Evolutionary conservation across 1,140 invertebrate species (phyloP).

Genomic region (Nymphalis io): DNA sequence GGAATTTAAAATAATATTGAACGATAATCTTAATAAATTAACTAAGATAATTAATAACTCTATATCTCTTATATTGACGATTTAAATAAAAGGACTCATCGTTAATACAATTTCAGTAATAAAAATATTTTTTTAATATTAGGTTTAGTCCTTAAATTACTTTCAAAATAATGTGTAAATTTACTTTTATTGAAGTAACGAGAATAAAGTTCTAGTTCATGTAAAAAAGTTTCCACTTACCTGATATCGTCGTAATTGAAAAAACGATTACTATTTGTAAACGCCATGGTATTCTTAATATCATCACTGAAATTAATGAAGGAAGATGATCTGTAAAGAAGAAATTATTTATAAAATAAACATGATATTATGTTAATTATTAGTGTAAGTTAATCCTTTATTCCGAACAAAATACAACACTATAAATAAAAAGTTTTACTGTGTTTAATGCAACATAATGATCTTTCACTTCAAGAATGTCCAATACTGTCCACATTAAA

Average conservation of each 20-base stretch:
- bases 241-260: slow-evolving; percentile 50
- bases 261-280: slow-evolving; percentile 45
- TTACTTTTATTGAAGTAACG: no score
- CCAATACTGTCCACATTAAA: slow-evolving; percentile 15
- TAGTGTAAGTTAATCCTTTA: background rate
- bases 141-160: no score
- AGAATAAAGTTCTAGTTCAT: background rate
- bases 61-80: no score
- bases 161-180: no score
- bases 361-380: no score
- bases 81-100: no score
- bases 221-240: slow-evolving; percentile 25
- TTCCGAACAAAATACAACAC: background rate
- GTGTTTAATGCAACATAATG: slow-evolving; percentile 9
- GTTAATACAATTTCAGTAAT: no score
- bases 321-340: slow-evolving; percentile 32
- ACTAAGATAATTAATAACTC: no score
- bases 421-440: background rate
- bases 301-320: slow-evolving; percentile 57
- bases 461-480: slow-evolving; percentile 33
- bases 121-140: no score
- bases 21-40: no score
- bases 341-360: background rate
- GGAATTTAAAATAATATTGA: slow-evolving; percentile 32
- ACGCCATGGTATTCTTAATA: slow-evolving; percentile 71